phyloP scores from a whole-genome alignment of 2,113 vertebrate genomes.

The Scomber colias region DNA sequence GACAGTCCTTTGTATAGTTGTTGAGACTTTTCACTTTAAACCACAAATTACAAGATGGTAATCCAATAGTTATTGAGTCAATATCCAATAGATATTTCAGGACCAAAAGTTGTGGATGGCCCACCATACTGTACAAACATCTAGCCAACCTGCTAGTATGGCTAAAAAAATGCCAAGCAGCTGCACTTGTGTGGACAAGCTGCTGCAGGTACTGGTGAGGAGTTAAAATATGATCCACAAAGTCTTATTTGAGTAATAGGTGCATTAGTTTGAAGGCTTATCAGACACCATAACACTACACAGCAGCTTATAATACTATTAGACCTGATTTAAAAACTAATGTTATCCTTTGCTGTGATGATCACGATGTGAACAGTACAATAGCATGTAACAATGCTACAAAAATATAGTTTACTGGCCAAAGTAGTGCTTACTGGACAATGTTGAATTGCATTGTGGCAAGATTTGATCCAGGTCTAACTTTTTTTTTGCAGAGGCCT shows the following conservation, averaged over 20 bases:
- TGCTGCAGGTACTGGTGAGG: neutral
- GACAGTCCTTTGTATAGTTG: conserved; percentile 2
- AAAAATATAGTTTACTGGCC: neutral
- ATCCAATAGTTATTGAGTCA: too few species aligned
- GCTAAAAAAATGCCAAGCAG: neutral
- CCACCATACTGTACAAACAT: too few species aligned
- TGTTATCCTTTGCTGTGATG: too few species aligned
- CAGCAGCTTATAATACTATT: neutral
- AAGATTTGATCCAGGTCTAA: too few species aligned
- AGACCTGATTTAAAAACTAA: neutral
- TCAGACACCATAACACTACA: conserved; percentile 5
- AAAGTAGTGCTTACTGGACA: too few species aligned
- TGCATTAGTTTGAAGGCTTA: neutral
- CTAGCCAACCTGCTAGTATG: too few species aligned
- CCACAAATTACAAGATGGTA: too few species aligned
- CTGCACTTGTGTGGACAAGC: neutral
- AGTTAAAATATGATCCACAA: neutral
- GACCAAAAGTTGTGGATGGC: too few species aligned
- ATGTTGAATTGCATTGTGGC: too few species aligned
- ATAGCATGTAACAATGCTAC: too few species aligned
- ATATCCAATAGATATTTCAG: too few species aligned
- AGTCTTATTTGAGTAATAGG: neutral
- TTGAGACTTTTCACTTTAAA: too few species aligned
- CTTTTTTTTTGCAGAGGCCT: neutral
- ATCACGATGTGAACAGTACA: neutral